Evolutionary conservation across 1,140 invertebrate species (phyloP), one percentile per base, ranked within the genome.

Genomic region (Euwallacea fornicatus): DNA sequence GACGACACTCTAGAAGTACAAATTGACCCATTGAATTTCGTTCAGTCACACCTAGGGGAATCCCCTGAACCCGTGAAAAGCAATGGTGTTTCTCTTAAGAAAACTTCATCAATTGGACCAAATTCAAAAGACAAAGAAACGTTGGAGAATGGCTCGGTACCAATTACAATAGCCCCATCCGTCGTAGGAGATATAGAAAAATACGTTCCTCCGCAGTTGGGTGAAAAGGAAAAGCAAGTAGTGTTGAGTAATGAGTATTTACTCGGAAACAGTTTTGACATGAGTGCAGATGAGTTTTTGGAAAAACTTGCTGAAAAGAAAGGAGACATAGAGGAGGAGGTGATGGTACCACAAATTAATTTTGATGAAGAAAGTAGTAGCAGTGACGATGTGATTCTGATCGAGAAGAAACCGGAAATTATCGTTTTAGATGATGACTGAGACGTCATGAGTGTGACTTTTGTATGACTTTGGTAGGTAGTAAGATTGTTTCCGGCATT

Each of bases 361-460:
- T 67, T 74, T 60, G 63, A 71, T 53, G 72, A 73, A 47, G 63
- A 66, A 15, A 66, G 60, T 59, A 53, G 41, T 64, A 72, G 71
- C 60, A 62, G 69, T 67, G 68, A 73, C 46, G 69, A 68, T 61
- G 69, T 74, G 9, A 65, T 74, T 9, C 61, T 73, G 13, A 71
- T 74, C n/a, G 73, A 74, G 46, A 69, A 71, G 42, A 74, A 71
- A 59, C 69, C 63, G 15, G 69, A 74, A 60, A 56, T 74, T 50
- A 71, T 74, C 50, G 65, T 74, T 71, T 68, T 74, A 74, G 73
- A 74, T 70, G 72, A 73, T 73, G 73, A 74, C 67, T 74, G 54
- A 74, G 16, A 16, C 2, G 10, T 56, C 11, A 56, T 21, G 10
- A 6, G 21, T 33, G 21, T 33, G 4, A 33, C 4, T 33, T 33